Conservation (phyloP, 2,888 invertebrate species). For the Plusia festucae region DNA sequence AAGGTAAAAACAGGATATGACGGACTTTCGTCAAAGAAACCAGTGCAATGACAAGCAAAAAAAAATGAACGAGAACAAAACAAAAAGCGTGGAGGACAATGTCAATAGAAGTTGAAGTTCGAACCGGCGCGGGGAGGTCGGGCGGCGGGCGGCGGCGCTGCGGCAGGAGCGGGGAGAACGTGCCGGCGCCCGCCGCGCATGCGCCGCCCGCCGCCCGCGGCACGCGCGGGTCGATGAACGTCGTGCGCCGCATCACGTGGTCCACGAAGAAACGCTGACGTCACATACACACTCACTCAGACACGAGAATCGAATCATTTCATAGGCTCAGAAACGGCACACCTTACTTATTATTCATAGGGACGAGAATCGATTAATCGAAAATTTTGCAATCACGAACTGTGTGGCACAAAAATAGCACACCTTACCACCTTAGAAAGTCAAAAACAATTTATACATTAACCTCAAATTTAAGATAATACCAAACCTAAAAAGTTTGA, state of each 20-base stretch:
- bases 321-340: no score
- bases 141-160: slow-evolving; percentile 80
- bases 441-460: no score
- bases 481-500: no score
- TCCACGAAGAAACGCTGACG: slow-evolving; percentile 97
- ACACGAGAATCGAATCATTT: no score
- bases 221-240: slow-evolving; percentile 99
- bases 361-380: no score
- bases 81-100: slow-evolving; percentile 17
- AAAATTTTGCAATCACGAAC: no score
- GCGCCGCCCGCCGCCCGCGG: slow-evolving; percentile 93
- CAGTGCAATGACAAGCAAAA: slow-evolving; percentile 7
- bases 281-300: not conserved
- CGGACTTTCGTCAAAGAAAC: not conserved
- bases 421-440: no score
- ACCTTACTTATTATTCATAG: no score
- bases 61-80: not conserved
- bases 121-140: slow-evolving; percentile 71
- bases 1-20: no score
- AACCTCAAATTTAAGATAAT: no score
- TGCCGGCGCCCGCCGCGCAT: slow-evolving; percentile 92
- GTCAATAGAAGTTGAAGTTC: slow-evolving; percentile 14
- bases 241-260: slow-evolving; percentile 97
- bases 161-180: slow-evolving; percentile 83
- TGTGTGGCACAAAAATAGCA: no score